Conservation (phyloP, 1,140 invertebrate genomes). For the Anagrus nilaparvatae region DNA sequence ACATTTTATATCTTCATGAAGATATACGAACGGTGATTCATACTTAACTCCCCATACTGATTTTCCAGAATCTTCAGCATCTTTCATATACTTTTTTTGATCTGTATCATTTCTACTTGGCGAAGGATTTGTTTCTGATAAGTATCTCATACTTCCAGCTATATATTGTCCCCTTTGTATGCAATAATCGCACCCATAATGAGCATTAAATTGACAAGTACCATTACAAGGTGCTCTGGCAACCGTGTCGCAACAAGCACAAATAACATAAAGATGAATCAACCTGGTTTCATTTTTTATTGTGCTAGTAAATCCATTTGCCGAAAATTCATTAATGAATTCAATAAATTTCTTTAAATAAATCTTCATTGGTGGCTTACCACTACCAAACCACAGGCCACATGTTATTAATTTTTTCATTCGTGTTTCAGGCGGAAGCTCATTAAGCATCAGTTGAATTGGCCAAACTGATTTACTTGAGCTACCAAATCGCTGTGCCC, state of each 20-base stretch:
- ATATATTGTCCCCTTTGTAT: slow-evolving; percentile 9
- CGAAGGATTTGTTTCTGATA: neutral
- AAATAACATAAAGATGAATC: slow-evolving; percentile 4
- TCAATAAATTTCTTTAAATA: slow-evolving; percentile 4
- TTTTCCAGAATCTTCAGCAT: neutral
- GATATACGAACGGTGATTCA: slow-evolving; percentile 2
- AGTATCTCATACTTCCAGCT: slow-evolving; percentile 5
- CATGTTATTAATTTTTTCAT: slow-evolving; percentile 1
- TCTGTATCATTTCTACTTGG: neutral
- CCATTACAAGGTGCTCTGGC: slow-evolving; percentile 6
- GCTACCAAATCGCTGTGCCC: slow-evolving; percentile 10
- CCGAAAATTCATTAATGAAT: slow-evolving; percentile 1
- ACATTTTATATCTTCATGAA: slow-evolving; percentile 6
- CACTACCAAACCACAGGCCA: slow-evolving; percentile 7
- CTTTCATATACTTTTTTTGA: neutral
- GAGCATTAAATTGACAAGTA: slow-evolving; percentile 12
- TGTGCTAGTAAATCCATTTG: neutral
- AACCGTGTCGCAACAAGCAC: slow-evolving; percentile 4
- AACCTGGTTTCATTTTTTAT: neutral
- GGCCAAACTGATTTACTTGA: slow-evolving; percentile 14
- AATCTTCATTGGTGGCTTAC: slow-evolving; percentile 4
- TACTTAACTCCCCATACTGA: slow-evolving; percentile 2
- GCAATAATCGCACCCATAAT: slow-evolving; percentile 9
- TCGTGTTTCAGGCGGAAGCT: slow-evolving; percentile 10
- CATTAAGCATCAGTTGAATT: slow-evolving; percentile 12